These are phyloP conservation scores for Beris morrisii DNA, from an alignment of 2,888 invertebrate genomes.

Conservation along the genomic window DNA sequence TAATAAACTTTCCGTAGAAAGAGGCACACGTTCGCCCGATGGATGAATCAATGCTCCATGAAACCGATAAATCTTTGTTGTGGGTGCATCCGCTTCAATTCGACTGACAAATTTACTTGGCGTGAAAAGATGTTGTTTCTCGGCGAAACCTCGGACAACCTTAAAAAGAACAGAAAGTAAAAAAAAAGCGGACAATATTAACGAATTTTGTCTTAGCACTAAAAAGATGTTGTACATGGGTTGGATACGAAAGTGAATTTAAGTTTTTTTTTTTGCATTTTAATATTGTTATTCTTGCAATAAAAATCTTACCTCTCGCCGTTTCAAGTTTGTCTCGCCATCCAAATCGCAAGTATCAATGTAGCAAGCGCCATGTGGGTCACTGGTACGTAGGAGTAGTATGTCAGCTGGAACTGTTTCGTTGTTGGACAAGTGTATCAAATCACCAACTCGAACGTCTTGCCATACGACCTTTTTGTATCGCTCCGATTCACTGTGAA, in stretches of 20 bases:
- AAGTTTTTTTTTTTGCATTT: not conserved
- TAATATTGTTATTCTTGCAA: not conserved
- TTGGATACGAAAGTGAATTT: not conserved
- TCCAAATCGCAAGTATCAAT: conserved; percentile 96
- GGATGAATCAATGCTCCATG: conserved; percentile 85
- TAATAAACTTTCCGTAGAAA: conserved; percentile 87
- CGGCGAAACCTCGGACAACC: conserved; percentile 55
- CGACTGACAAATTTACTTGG: conserved; percentile 80
- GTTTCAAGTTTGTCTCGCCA: conserved; percentile 94
- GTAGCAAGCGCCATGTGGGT: conserved; percentile 85
- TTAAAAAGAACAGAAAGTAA: conserved; percentile 46
- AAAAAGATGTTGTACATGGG: not conserved
- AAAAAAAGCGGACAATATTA: not conserved
- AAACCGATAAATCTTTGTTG: conserved; percentile 94
- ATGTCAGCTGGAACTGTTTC: conserved; percentile 97
- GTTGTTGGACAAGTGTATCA: conserved; percentile 94
- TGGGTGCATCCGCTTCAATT: conserved; percentile 91
- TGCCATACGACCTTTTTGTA: conserved; percentile 88
- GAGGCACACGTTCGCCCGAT: conserved; percentile 74
- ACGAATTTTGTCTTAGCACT: not conserved
- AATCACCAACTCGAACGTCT: conserved; percentile 88
- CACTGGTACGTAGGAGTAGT: conserved; percentile 83
- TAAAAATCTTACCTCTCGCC: conserved; percentile 67
- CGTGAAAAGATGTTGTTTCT: conserved; percentile 71
- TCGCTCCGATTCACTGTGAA: conserved; percentile 70